Evolutionary conservation across 2,113 vertebrate species (phyloP).

Genomic region (Daubentonia madagascariensis): DNA sequence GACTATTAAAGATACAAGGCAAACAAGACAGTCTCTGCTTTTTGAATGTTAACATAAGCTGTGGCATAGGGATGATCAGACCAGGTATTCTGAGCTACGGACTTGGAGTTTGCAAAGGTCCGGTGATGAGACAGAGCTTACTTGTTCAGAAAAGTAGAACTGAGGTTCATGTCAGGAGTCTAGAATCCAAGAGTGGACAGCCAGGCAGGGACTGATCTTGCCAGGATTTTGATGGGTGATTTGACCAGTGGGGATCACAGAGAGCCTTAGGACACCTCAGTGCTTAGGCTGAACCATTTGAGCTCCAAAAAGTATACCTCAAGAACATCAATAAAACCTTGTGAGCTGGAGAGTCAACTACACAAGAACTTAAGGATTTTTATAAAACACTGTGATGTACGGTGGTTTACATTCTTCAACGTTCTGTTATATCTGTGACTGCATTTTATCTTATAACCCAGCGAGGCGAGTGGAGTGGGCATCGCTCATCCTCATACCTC

Average conservation of each 20-base stretch:
- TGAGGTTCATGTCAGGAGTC: not conserved
- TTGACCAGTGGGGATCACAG: not conserved
- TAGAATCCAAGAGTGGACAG: not conserved
- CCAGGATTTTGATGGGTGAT: not conserved
- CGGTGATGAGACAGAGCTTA: not conserved
- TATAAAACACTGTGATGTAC: not conserved
- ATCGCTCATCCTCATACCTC: not conserved
- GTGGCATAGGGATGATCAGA: not conserved
- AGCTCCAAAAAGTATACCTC: not conserved
- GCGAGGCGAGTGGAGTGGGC: not conserved
- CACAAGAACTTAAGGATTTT: not conserved
- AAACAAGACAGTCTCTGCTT: not conserved
- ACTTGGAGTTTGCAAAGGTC: not conserved
- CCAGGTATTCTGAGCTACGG: not conserved
- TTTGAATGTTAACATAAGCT: not conserved
- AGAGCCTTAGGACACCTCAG: not conserved
- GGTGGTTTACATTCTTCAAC: not conserved
- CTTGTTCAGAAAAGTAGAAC: not conserved
- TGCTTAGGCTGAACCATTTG: not conserved
- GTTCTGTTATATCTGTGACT: not conserved
- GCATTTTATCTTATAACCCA: not conserved
- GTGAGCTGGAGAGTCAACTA: not conserved
- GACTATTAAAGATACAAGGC: accelerated
- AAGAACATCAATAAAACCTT: not conserved
- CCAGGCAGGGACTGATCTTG: not conserved